A percentile compares a stretch with the other conserved stretches of the same genome.
These are phyloP conservation scores for Exocentrus adspersus DNA, from an alignment of 2,888 invertebrate genomes.

Conservation along the genomic window DNA sequence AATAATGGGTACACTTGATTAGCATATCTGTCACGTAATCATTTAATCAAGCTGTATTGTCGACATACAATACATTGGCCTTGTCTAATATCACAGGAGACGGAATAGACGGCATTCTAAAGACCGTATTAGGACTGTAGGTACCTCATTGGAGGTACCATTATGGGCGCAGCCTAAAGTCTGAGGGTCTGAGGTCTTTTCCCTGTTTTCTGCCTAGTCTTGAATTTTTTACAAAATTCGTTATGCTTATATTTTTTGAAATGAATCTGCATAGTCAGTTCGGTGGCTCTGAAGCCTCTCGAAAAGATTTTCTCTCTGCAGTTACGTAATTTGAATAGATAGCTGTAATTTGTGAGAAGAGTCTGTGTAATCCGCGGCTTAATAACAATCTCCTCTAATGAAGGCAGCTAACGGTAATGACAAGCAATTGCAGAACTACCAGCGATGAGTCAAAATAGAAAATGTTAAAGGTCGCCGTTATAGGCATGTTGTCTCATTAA, in stretches of 20 bases:
- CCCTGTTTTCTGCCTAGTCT: no score
- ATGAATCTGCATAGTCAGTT: no score
- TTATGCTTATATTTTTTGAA: no score
- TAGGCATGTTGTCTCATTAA: not conserved
- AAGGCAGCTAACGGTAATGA: not conserved
- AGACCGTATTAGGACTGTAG: not conserved
- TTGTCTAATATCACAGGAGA: not conserved
- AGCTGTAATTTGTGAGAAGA: conserved; percentile 7
- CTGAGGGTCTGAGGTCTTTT: no score
- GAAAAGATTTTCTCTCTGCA: not conserved
- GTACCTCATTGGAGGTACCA: no score
- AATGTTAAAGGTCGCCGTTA: not conserved
- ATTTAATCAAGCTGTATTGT: not conserved
- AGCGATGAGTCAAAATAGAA: not conserved
- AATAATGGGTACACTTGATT: not conserved
- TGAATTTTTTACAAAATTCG: no score
- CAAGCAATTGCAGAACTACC: not conserved
- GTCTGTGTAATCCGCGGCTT: conserved; percentile 1
- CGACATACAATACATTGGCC: not conserved
- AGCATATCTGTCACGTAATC: no score
- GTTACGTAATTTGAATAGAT: not conserved
- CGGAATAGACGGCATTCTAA: not conserved
- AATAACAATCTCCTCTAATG: not conserved
- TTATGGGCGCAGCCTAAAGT: no score
- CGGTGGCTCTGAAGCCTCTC: not conserved